These are phyloP conservation scores for Pollenia amentaria DNA, from an alignment of 2,888 invertebrate genomes.

Conservation along the genomic window DNA sequence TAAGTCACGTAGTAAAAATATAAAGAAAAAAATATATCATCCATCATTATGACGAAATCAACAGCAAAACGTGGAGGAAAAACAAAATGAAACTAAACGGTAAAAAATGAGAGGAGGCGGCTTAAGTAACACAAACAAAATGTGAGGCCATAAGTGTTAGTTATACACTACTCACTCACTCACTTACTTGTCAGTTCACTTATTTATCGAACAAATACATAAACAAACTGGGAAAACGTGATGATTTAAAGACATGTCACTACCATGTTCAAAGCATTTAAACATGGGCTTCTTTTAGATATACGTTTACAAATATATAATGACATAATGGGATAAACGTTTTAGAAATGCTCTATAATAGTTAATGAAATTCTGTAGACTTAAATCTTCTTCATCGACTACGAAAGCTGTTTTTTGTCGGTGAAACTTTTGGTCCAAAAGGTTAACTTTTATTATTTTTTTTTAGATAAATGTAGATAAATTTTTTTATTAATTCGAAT, in stretches of 20 bases:
- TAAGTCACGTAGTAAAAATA: conserved; percentile 78
- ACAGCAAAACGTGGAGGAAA: neutral
- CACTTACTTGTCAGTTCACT: conserved; percentile 8
- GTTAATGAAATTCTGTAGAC: no score
- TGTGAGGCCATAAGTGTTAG: conserved; percentile 25
- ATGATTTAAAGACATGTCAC: conserved; percentile 45
- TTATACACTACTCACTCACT: neutral
- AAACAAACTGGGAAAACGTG: conserved; percentile 22
- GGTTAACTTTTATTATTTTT: no score
- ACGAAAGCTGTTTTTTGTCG: no score
- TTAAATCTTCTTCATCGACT: no score
- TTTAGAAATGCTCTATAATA: no score
- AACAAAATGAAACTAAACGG: conserved; percentile 11
- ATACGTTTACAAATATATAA: no score
- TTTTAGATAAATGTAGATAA: no score
- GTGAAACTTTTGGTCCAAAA: no score
- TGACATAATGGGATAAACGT: no score
- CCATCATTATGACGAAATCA: conserved; percentile 50
- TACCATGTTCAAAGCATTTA: neutral
- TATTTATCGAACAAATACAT: conserved; percentile 3
- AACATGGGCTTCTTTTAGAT: neutral
- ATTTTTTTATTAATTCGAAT: no score
- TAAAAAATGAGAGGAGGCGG: conserved; percentile 26
- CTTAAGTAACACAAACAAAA: conserved; percentile 32
- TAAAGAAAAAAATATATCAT: conserved; percentile 45